A percentile compares a stretch with the other conserved stretches of the same genome.
Evolutionary conservation across 35 echinoderm and acorn worm species (phyloP).

Genomic region (Amphiura filiformis): DNA sequence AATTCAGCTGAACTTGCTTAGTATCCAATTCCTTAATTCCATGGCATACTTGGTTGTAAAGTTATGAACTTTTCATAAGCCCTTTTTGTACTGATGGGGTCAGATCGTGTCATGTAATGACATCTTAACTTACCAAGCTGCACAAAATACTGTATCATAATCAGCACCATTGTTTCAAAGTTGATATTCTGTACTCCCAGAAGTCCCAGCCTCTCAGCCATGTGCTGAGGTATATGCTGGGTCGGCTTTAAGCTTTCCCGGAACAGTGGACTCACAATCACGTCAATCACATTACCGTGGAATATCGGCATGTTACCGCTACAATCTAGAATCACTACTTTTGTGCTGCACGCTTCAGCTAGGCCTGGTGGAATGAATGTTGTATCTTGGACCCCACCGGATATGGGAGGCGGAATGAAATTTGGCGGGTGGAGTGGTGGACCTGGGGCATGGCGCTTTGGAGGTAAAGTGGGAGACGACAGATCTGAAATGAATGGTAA

Average conservation of each 20-base stretch:
- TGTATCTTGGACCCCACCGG: conserved; percentile 65
- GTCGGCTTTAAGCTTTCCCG: conserved; percentile 68
- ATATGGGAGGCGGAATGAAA: conserved; percentile 63
- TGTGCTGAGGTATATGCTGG: conserved; percentile 57
- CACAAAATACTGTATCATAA: conserved; percentile 90
- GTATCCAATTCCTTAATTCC: too few species aligned
- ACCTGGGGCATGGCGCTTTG: conserved; percentile 49
- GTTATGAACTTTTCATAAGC: too few species aligned
- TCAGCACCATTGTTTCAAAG: conserved; percentile 83
- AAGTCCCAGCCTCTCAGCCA: conserved; percentile 56
- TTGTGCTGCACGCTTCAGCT: conserved; percentile 63
- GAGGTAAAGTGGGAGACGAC: conserved; percentile 16
- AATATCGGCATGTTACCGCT: conserved; percentile 72
- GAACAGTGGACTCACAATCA: conserved; percentile 78
- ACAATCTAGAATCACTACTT: conserved; percentile 82
- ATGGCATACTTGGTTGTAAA: too few species aligned
- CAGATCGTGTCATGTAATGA: too few species aligned
- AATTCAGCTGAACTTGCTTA: too few species aligned
- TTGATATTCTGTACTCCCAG: conserved; percentile 69
- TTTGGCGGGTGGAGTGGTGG: conserved; percentile 68
- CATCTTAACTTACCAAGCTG: too few species aligned
- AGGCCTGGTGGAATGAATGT: conserved; percentile 75
- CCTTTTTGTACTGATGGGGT: too few species aligned
- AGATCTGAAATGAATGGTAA: conserved; percentile 6
- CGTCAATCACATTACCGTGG: conserved; percentile 81